Evolutionary conservation across 1,140 invertebrate species (phyloP).

Genomic region (Cephus cinctus): DNA sequence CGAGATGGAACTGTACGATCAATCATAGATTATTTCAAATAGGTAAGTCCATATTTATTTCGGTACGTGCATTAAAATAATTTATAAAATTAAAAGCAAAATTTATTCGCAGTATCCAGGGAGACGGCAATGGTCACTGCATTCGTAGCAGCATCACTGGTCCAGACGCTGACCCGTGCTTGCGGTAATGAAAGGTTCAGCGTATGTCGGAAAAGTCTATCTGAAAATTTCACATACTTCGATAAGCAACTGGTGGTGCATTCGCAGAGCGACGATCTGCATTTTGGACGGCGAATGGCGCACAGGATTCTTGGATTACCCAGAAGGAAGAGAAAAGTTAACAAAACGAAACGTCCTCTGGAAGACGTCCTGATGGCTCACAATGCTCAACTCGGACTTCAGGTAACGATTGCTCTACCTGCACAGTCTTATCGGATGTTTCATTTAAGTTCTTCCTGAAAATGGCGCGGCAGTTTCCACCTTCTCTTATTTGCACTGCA

Average conservation of each 20-base stretch:
- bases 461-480: no score
- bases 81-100: neutral
- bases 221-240: neutral
- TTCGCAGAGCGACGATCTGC: neutral
- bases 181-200: neutral
- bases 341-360: neutral
- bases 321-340: neutral
- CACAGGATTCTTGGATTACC: neutral
- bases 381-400: neutral
- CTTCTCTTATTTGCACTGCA: neutral
- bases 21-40: neutral
- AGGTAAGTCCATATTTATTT: neutral
- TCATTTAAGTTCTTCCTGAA: neutral
- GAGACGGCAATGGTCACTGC: neutral
- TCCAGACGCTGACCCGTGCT: neutral
- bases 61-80: no score
- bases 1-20: neutral
- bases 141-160: neutral
- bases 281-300: neutral
- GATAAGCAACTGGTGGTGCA: neutral
- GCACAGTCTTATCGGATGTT: no score
- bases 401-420: neutral
- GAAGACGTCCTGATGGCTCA: neutral
- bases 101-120: neutral
- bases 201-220: neutral